Evolutionary conservation across 2,797 vertebrate genomes (phyloP).

Genomic region (Thalassophryne amazonica): DNA sequence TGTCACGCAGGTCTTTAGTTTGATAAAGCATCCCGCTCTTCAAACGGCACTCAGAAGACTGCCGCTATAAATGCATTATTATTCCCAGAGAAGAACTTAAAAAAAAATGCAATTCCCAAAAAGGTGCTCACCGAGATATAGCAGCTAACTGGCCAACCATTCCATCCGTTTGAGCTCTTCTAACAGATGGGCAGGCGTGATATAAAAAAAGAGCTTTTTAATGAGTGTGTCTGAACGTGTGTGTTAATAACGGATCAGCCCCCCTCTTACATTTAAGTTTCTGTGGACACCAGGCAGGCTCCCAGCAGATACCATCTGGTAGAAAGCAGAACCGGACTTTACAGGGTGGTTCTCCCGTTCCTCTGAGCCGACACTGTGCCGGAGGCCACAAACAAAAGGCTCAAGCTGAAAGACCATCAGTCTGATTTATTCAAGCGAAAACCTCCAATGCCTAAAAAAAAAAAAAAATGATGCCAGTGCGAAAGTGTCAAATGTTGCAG

Average conservation of each 20-base stretch:
- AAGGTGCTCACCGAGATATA: conserved; percentile 40
- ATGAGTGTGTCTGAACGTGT: conserved; percentile 86
- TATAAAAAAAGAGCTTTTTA: conserved; percentile 86
- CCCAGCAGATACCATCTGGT: conserved; percentile 89
- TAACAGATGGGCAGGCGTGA: conserved; percentile 87
- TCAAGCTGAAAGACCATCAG: conserved; percentile 35
- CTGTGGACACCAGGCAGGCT: conserved; percentile 77
- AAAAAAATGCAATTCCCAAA: conserved; percentile 53
- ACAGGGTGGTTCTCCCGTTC: conserved; percentile 66
- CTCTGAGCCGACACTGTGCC: conserved; percentile 77
- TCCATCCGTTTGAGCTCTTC: conserved; percentile 76
- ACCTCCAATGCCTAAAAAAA: no score
- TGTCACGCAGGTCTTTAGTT: conserved; percentile 16
- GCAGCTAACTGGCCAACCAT: conserved; percentile 64
- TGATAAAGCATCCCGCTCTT: conserved; percentile 27
- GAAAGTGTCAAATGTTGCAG: no score
- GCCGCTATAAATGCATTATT: conserved; percentile 37
- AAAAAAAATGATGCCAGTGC: no score
- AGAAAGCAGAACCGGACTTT: conserved; percentile 72
- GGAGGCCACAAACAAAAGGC: conserved; percentile 58
- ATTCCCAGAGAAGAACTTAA: conserved; percentile 44
- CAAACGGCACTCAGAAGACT: conserved; percentile 50
- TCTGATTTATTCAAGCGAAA: conserved; percentile 11
- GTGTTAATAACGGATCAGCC: conserved; percentile 79
- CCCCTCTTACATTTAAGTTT: conserved; percentile 77